Conservation (phyloP, 2,113 vertebrate genomes). For the Lampris incognitus region DNA sequence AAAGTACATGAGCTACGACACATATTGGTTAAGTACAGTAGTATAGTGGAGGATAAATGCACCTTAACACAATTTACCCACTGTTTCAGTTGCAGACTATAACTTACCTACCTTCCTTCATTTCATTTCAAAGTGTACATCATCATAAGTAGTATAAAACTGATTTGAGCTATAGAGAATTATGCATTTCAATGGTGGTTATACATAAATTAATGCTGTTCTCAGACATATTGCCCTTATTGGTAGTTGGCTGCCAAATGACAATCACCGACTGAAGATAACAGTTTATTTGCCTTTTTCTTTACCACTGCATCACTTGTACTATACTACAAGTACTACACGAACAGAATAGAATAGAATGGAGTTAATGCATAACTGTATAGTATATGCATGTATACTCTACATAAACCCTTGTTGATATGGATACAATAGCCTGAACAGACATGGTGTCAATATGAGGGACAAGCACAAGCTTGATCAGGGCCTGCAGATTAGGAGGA, state of each 20-base stretch:
- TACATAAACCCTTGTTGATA: not conserved
- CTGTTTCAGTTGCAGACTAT: too few relatives aligned
- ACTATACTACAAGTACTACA: too few relatives aligned
- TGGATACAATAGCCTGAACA: conserved; percentile 70
- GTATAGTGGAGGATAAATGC: too few relatives aligned
- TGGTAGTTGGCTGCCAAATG: too few relatives aligned
- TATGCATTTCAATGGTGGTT: not conserved
- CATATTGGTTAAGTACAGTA: conserved; percentile 47
- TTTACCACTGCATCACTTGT: too few relatives aligned
- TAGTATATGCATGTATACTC: not conserved
- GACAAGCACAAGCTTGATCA: conserved; percentile 68
- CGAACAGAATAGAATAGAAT: not conserved
- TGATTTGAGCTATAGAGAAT: not conserved
- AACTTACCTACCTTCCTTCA: too few relatives aligned
- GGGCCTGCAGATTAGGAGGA: conserved; percentile 67
- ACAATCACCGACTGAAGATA: too few relatives aligned
- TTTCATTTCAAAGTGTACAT: too few relatives aligned
- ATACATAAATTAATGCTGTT: not conserved
- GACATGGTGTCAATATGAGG: conserved; percentile 59
- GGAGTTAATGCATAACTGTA: not conserved
- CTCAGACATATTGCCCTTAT: too few relatives aligned
- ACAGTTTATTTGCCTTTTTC: too few relatives aligned
- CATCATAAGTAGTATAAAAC: not conserved
- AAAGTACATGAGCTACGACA: conserved; percentile 74
- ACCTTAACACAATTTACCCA: too few relatives aligned